Conservation (phyloP, 2,888 invertebrate species). For the Candidula unifasciata region DNA sequence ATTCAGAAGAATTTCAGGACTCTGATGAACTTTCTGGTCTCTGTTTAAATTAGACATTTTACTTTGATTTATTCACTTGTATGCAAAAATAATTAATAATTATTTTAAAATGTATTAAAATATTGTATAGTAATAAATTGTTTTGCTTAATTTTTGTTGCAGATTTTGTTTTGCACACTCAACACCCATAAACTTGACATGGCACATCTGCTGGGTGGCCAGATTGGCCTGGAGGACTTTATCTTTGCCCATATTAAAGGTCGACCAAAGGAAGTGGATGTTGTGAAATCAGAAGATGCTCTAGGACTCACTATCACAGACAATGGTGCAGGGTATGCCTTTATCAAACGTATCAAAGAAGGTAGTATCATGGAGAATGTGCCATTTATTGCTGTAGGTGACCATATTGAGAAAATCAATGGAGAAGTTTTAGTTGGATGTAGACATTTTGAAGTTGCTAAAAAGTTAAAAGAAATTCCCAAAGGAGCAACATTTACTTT, state of each 20-base stretch:
- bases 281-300: conserved; percentile 94
- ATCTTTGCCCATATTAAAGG: conserved; percentile 98
- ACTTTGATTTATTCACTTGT: no score
- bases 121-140: neutral
- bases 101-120: no score
- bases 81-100: no score
- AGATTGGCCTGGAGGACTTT: conserved; percentile 98
- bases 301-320: conserved; percentile 98
- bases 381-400: conserved; percentile 86
- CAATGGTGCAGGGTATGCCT: conserved; percentile 97
- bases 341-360: conserved; percentile 97
- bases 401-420: conserved; percentile 94
- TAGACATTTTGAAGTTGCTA: conserved; percentile 97
- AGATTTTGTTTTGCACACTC: conserved; percentile 97
- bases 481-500: conserved; percentile 91
- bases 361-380: conserved; percentile 89
- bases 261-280: conserved; percentile 95
- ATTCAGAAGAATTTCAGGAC: no score
- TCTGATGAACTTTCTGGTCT: no score
- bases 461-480: conserved; percentile 93
- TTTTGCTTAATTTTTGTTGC: conserved; percentile 80
- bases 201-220: conserved; percentile 94
- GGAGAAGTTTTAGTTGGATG: conserved; percentile 79
- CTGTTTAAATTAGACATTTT: no score
- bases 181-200: conserved; percentile 99